Conservation (phyloP, 2,113 vertebrate genomes). For the Leptodactylus fuscus region DNA sequence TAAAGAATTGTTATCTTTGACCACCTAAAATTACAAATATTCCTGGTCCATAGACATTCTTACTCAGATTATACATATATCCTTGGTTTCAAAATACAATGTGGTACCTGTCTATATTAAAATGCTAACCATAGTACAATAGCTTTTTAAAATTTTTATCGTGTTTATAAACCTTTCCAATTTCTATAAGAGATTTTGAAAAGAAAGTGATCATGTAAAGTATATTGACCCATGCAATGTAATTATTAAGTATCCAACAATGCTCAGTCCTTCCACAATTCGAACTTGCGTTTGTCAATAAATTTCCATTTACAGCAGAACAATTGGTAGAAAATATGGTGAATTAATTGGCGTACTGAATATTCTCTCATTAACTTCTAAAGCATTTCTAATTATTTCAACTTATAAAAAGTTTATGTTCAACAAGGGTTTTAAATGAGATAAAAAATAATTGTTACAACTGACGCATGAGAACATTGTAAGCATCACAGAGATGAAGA, state of each 20-base stretch:
- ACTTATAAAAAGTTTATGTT: conserved; percentile 39
- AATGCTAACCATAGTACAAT: too few relatives aligned
- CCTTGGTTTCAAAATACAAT: too few relatives aligned
- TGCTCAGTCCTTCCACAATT: neutral
- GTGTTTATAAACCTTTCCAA: too few relatives aligned
- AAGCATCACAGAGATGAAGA: conserved; percentile 15
- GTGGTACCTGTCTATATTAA: too few relatives aligned
- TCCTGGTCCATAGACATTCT: too few relatives aligned
- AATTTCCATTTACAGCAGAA: neutral
- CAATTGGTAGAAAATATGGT: conserved; percentile 9
- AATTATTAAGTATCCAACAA: neutral
- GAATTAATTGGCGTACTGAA: conserved; percentile 5
- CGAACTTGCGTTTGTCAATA: neutral
- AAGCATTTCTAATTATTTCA: conserved; percentile 24
- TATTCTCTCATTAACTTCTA: neutral
- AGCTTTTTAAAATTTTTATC: too few relatives aligned
- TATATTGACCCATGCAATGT: neutral
- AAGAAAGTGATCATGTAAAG: neutral
- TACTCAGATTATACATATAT: too few relatives aligned
- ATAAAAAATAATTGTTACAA: conserved; percentile 11
- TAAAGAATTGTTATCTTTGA: too few relatives aligned
- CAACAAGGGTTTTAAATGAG: conserved; percentile 16
- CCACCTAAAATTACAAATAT: too few relatives aligned
- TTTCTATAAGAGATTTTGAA: neutral
- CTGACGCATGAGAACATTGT: conserved; percentile 27